Base-by-base conservation (phyloP, 2,888 invertebrate species). In the Agapetus fuscipes region DNA sequence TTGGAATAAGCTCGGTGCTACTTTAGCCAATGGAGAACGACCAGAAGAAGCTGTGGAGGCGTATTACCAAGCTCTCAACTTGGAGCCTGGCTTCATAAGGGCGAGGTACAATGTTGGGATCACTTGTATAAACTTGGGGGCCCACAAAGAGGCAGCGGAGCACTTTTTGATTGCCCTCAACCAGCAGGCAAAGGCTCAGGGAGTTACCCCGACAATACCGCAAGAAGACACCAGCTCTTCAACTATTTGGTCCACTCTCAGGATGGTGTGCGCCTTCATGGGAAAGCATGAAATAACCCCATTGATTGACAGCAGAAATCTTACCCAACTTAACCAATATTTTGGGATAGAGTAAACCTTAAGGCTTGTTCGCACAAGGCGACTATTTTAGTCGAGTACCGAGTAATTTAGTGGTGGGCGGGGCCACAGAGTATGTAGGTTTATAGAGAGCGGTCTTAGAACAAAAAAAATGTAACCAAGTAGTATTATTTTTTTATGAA, bases 31-130 rank as follows among this genome's bases (percentile, higher is more conserved):
- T 61, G 91, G 95, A 48, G 86, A 86, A 36, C 79, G 83, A 48
- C 88, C 95, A 24, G 95, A 94, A 54, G 93, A 97, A 67, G 96
- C 98, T 3, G 88, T 98, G 5, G 85, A 90, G 49, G 96, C 97
- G 0, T 98, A 98, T 60, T 85, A 90, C 56, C 78, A 80, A 54
- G 95, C 97, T 25, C 68, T 98, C 34, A 78, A 85, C 56, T 67
- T 96, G 34, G 84, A 89, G 45, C 98, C 98, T 4, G 96, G 96
- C 2, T 98, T 91, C 61, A 91, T 98, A 47, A 74, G 98, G 42
- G 95, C 96, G 5, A 76, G 98, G 44, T 98, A 95, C 60, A 98
- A 98, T 68, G 83, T 98, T 41, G 97, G 96, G 16, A 95, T 98
- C 38, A 91, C 94, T 43, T 98, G 97, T 58, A 89, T 97, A 65